These are phyloP conservation scores for Cariama cristata DNA, from an alignment of 2,113 vertebrate species.

Conservation along the genomic window DNA sequence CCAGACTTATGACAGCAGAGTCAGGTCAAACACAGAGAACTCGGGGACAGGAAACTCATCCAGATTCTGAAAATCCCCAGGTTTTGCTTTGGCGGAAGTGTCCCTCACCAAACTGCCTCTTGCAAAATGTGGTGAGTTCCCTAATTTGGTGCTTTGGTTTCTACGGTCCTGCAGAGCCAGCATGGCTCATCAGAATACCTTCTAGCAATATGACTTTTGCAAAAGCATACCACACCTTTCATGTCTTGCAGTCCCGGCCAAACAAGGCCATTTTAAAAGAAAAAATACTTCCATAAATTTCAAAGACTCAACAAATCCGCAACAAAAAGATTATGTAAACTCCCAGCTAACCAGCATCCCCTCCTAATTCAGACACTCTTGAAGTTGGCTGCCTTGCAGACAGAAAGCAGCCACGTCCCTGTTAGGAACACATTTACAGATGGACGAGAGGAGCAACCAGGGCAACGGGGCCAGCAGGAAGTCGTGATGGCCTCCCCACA, in stretches of 20 bases:
- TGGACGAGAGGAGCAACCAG: not conserved
- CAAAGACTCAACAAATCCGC: not conserved
- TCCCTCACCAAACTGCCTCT: not conserved
- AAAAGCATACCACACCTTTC: not conserved
- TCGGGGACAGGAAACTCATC: not conserved
- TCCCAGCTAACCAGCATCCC: accelerated
- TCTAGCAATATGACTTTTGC: not conserved
- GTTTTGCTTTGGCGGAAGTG: not conserved
- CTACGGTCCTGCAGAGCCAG: not conserved
- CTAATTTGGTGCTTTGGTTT: not conserved
- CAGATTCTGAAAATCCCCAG: not conserved
- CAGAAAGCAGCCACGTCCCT: not conserved
- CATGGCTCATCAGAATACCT: not conserved
- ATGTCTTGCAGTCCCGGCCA: not conserved
- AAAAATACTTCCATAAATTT: not conserved
- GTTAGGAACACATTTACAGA: not conserved
- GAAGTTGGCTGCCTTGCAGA: not conserved
- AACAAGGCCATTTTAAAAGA: not conserved
- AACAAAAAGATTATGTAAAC: not conserved
- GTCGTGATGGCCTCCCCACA: not conserved
- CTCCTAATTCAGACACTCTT: not conserved
- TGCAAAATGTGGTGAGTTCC: constrained; percentile 13
- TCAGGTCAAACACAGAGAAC: not conserved
- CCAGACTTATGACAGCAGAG: not conserved
- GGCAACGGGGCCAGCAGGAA: constrained; percentile 47